Evolutionary conservation across 2,113 vertebrate genomes (phyloP).

Genomic region (Solenodon paradoxus): DNA sequence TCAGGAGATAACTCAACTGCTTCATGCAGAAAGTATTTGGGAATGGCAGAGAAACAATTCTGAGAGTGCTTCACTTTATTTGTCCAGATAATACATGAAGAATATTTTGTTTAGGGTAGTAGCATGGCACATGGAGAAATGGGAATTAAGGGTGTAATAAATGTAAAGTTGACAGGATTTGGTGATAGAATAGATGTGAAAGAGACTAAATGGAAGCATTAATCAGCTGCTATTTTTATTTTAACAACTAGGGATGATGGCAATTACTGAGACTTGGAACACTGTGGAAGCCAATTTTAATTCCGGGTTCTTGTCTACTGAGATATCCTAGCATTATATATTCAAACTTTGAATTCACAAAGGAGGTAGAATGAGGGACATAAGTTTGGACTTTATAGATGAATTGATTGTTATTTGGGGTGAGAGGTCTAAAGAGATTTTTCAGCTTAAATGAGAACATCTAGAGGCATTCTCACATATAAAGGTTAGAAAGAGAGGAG

Average conservation of each 20-base stretch:
- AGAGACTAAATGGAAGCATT: not conserved
- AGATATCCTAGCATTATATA: not conserved
- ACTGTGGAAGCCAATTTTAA: not conserved
- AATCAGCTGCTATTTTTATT: not conserved
- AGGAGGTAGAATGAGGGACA: not conserved
- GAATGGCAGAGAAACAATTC: not conserved
- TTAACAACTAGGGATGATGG: not conserved
- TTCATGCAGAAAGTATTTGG: not conserved
- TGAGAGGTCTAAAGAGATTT: not conserved
- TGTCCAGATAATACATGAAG: not conserved
- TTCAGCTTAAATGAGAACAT: not conserved
- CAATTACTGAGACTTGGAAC: not conserved
- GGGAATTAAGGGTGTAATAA: not conserved
- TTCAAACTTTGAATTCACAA: not conserved
- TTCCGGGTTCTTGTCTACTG: not conserved
- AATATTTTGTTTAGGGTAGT: too few relatives aligned
- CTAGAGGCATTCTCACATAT: not conserved
- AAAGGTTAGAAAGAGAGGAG: not conserved
- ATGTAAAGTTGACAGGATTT: not conserved
- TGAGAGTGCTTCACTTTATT: not conserved
- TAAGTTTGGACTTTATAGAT: not conserved
- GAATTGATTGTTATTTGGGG: not conserved
- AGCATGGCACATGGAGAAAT: not conserved
- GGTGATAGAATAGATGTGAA: too few relatives aligned
- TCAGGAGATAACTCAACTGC: not conserved